These are phyloP conservation scores for Odocoileus virginianus DNA, from an alignment of 2,113 vertebrate species.

Conservation along the genomic window DNA sequence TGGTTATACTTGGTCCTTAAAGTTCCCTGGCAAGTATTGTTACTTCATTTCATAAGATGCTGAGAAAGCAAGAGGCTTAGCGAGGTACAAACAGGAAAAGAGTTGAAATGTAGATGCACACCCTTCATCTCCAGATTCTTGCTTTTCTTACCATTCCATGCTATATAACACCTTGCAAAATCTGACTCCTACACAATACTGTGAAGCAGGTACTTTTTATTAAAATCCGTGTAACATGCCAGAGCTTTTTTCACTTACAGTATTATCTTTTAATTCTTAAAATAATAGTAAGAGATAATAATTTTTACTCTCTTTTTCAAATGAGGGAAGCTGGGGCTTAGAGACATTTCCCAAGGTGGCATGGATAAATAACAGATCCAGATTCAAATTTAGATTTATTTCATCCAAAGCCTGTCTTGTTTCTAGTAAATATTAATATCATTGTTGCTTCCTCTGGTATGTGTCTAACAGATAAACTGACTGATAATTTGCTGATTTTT, in stretches of 20 bases:
- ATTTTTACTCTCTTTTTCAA: neutral
- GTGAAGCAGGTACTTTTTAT: neutral
- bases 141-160: neutral
- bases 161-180: neutral
- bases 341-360: neutral
- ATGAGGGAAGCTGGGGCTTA: neutral
- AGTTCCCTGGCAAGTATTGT: neutral
- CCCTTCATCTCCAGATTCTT: neutral
- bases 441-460: neutral
- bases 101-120: neutral
- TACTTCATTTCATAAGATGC: neutral
- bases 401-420: neutral
- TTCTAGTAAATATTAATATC: neutral
- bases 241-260: neutral
- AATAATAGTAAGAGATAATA: neutral
- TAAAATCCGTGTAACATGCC: neutral
- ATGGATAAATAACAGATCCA: neutral
- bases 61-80: neutral
- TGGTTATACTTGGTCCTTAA: neutral
- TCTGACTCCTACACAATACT: neutral
- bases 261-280: slow-evolving; percentile 19
- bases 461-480: neutral
- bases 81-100: neutral
- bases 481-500: neutral
- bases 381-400: neutral